Evolutionary conservation across 2,888 invertebrate genomes (phyloP).

Genomic region (Odontothrips loti): DNA sequence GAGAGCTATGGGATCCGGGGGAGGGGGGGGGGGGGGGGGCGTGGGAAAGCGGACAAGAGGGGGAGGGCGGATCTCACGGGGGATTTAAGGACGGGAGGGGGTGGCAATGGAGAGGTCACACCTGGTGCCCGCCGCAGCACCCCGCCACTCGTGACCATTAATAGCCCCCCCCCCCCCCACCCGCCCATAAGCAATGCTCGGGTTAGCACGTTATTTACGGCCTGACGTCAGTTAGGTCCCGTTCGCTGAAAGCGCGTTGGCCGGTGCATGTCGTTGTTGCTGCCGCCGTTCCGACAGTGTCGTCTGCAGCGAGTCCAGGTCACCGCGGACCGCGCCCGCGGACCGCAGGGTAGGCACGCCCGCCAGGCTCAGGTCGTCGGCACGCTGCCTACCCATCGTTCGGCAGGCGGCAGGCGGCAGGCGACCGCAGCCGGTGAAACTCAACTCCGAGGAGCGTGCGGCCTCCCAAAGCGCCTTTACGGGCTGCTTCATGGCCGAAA

Average conservation of each 20-base stretch:
- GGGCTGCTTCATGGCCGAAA: too few species aligned
- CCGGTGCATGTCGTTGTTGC: too few species aligned
- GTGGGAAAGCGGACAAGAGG: neutral
- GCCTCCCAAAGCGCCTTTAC: too few species aligned
- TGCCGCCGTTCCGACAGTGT: neutral
- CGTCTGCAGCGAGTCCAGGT: neutral
- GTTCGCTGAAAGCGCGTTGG: neutral
- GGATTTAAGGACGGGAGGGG: neutral
- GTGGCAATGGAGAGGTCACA: slow-evolving; percentile 3
- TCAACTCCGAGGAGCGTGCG: too few species aligned
- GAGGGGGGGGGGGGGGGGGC: neutral
- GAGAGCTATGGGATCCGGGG: neutral
- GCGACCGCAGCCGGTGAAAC: too few species aligned
- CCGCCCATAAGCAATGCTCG: neutral
- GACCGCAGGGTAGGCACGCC: too few species aligned
- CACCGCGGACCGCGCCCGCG: too few species aligned
- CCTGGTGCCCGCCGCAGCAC: neutral
- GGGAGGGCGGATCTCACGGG: neutral
- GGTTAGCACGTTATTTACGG: slow-evolving; percentile 4
- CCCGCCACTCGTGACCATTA: neutral
- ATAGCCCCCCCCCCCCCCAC: neutral
- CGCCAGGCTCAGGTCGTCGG: too few species aligned
- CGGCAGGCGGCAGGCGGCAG: too few species aligned
- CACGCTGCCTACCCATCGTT: too few species aligned
- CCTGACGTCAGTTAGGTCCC: neutral